These are phyloP conservation scores for Pristionchus fissidentatus DNA, from an alignment of 2,888 invertebrate species.

Conservation along the genomic window DNA sequence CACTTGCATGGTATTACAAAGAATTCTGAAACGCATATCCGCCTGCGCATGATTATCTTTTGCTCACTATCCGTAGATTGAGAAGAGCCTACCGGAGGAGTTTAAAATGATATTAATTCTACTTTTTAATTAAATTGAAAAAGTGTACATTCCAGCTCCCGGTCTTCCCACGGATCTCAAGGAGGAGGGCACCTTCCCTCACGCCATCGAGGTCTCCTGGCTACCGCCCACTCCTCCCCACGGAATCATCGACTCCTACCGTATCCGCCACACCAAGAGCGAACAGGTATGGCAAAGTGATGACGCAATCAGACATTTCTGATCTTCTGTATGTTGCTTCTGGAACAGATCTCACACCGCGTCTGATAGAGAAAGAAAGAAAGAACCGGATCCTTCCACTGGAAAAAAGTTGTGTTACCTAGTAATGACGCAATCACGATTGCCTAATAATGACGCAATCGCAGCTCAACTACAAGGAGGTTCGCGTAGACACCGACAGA, in stretches of 20 bases:
- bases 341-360: no score
- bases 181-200: constrained; percentile 71
- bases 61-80: no score
- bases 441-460: background rate
- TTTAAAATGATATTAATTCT: no score
- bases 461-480: constrained; percentile 71
- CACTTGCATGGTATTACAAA: background rate
- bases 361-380: no score
- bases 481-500: constrained; percentile 69
- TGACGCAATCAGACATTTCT: background rate
- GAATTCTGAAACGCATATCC: background rate
- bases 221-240: constrained; percentile 74
- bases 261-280: constrained; percentile 72
- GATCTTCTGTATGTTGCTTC: no score
- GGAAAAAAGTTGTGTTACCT: background rate
- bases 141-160: constrained; percentile 61
- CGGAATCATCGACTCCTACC: constrained; percentile 74
- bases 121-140: no score
- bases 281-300: constrained; percentile 50
- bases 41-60: background rate
- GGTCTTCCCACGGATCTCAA: constrained; percentile 72
- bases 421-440: background rate
- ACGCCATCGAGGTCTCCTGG: constrained; percentile 75
- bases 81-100: no score
- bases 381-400: background rate